Evolutionary conservation across 2,113 vertebrate species (phyloP).

Genomic region (Ceyx cyanopectus): DNA sequence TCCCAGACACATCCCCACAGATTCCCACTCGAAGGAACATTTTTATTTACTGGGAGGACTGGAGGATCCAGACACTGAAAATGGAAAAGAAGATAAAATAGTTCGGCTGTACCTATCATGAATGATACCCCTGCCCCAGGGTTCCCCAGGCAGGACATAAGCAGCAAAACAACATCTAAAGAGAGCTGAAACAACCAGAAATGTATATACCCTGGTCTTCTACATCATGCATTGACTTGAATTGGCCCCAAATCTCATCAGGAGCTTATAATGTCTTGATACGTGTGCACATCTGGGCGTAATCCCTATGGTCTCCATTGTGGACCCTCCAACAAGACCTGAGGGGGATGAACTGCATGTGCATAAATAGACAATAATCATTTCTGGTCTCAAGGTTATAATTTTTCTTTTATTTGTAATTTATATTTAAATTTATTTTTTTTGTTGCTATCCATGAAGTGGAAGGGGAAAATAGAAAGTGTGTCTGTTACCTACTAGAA

Average conservation of each 20-base stretch:
- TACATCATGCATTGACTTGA: too few species aligned
- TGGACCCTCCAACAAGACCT: background rate
- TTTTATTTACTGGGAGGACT: background rate
- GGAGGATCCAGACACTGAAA: background rate
- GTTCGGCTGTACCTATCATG: accelerated
- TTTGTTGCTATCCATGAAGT: background rate
- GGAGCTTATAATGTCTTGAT: background rate
- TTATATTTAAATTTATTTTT: background rate
- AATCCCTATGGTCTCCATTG: background rate
- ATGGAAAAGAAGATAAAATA: background rate
- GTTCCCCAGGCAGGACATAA: background rate
- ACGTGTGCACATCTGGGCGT: background rate
- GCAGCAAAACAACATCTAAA: background rate
- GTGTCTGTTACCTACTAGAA: background rate
- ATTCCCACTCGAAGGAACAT: slow-evolving; percentile 4
- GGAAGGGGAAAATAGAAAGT: background rate
- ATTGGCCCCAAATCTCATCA: background rate
- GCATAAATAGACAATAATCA: background rate
- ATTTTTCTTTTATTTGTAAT: background rate
- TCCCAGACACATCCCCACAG: slow-evolving; percentile 12
- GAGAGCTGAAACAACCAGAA: background rate
- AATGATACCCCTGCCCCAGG: background rate
- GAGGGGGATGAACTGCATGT: background rate
- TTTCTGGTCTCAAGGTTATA: background rate
- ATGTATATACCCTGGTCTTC: background rate